phyloP scores from a whole-genome alignment of 2,113 vertebrate species.

The Crypturellus undulatus region DNA sequence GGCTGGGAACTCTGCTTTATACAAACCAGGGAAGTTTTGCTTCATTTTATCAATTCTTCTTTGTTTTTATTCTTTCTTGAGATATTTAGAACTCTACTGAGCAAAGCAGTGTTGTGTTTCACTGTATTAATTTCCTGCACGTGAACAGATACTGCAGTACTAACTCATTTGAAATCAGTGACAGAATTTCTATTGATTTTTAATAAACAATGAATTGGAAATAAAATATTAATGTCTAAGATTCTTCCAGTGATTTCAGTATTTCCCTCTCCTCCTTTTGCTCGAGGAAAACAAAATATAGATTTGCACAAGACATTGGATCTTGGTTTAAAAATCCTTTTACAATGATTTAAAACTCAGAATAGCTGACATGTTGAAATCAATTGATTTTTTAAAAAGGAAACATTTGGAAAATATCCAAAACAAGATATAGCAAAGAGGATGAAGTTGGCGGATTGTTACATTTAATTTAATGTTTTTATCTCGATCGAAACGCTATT shows the following conservation, averaged over 20 bases:
- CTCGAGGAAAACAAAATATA: background rate
- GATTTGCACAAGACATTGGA: background rate
- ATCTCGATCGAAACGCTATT: background rate
- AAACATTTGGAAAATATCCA: background rate
- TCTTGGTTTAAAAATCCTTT: background rate
- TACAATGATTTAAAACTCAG: background rate
- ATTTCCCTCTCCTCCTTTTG: background rate
- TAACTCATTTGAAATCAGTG: background rate
- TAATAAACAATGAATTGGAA: background rate
- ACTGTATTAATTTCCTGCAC: background rate
- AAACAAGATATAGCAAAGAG: background rate
- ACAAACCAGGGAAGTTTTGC: background rate
- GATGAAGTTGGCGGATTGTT: background rate
- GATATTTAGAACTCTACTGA: background rate
- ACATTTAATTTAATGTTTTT: conserved; percentile 27
- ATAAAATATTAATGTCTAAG: background rate
- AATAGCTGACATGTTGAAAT: background rate
- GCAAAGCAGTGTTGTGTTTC: background rate
- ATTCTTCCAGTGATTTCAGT: background rate
- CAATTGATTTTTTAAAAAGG: background rate
- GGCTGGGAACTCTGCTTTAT: background rate
- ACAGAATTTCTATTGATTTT: background rate
- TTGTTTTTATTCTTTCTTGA: background rate
- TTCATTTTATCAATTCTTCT: background rate
- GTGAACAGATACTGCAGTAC: background rate